Base-by-base conservation (phyloP, 2,797 vertebrate genomes). In the Smutsia temminckii region DNA sequence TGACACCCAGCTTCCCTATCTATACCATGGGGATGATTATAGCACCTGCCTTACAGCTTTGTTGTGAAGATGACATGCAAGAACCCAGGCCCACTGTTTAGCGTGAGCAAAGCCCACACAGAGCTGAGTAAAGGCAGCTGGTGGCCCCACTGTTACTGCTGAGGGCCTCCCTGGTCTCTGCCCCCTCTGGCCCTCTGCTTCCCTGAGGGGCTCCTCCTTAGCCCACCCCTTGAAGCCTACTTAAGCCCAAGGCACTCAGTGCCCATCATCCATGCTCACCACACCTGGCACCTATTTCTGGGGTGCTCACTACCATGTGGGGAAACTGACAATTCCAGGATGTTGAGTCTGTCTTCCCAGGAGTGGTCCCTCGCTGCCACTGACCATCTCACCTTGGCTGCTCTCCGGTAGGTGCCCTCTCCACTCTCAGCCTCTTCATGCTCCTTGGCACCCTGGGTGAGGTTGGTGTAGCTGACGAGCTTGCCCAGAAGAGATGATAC, bases 401-500 rank as follows among this genome's bases (percentile, higher is more conserved):
- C 98, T 98, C 99, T 99, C 97, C 98, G 99, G 79, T 98, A 99
- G 0, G 98, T 98, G 20, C 98, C 98, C 80, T 99, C 99, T 5
- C 98, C 98, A 51, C 96, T 99, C 98, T 99, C 99, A 12, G 99
- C 99, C 93, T 99, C 99, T 97, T 99, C 99, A 25, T 99, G 99
- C 88, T 99, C 99, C 97, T 99, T 99, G 96, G 99, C 99, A 8
- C 99, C 99, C 97, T 99, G 99, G 27, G 99, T 99, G 95, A 99
- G 99, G 97, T 99, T 99, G 91, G 99, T 99, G 98, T 99, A 99
- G 98, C 98, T 99, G 98, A 99, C 99, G 98, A 99, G 98, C 85
- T 99, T 99, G 97, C 99, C 99, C 97, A 99, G 99, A 91, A 99
- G 98, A 91, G 99, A 99, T 0, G 99, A 99, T n/a, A 99, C 99